Conservation (phyloP, 1,140 invertebrate species). For the Brachionus rubens region DNA sequence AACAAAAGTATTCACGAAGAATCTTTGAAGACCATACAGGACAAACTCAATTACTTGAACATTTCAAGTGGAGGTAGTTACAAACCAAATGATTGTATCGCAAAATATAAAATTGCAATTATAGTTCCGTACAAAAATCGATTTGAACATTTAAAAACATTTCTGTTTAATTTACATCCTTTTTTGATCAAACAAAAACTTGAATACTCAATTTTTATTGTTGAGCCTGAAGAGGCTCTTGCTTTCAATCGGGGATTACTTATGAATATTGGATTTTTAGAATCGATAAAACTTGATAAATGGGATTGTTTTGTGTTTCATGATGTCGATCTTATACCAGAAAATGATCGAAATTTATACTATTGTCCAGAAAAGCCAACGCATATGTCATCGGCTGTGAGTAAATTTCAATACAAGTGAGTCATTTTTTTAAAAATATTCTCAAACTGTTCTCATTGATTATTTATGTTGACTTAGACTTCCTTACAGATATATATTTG, state of each 20-base stretch:
- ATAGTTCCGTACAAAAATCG: conserved; percentile 81
- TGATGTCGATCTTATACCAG: conserved; percentile 84
- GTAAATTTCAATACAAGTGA: not conserved
- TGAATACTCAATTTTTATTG: conserved; percentile 80
- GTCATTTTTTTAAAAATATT: not conserved
- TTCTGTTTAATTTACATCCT: conserved; percentile 81
- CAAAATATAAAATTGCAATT: conserved; percentile 65
- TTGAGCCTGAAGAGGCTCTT: conserved; percentile 68
- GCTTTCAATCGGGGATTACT: conserved; percentile 83
- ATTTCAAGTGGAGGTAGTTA: not conserved
- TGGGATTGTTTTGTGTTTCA: conserved; percentile 78
- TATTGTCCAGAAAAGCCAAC: conserved; percentile 79
- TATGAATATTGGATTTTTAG: conserved; percentile 73
- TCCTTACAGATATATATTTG: conserved; percentile 78
- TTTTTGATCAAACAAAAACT: conserved; percentile 78
- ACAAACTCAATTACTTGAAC: not conserved
- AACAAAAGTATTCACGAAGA: too few relatives aligned
- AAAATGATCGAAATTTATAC: conserved; percentile 82
- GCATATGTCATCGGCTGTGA: conserved; percentile 61
- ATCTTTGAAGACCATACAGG: not conserved
- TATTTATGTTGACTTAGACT: too few relatives aligned
- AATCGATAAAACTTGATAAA: conserved; percentile 61
- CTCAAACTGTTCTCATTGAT: not conserved
- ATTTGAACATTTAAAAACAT: conserved; percentile 71
- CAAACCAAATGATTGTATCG: not conserved